Evolutionary conservation across 2,888 invertebrate genomes (phyloP), one percentile per base, ranked within the genome.

Genomic region (Mayetiola destructor): DNA sequence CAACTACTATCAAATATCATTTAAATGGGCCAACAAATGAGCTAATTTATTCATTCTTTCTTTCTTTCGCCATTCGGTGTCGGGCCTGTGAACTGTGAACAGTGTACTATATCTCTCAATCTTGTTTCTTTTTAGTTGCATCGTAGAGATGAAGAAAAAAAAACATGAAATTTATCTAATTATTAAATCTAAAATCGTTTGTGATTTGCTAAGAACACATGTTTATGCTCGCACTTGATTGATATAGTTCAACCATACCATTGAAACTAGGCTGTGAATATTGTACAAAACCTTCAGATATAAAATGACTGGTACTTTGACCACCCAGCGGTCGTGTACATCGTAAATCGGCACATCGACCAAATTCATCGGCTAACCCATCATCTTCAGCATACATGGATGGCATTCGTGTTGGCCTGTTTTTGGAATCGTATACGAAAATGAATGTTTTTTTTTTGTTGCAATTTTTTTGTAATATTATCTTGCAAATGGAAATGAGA

Each of bases 351-450:
- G 64, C 63, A 53, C 64, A 59, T 59, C 65, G 61, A 20, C 62
- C 59, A 60, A 68, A 68, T 48, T 62, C 60, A n/a, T 61, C 61
- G 18, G 48, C 58, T 59, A 69, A 65, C 59, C 70, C 72, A 56
- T 73, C 73, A 63, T 73, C 73, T 62, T 73, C 73, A 59, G 72
- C 72, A 61, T 73, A 73, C 73, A 73, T 73, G 39, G 73, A 72
- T 62, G 73, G 73, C 35, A 73, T 72, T 63, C 73, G 67, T 54
- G 70, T 71, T 35, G 73, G 72, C 64, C 73, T 73, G 61, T 37
- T 52, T 10, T 2, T 6, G 23, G n/a, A 57, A 10, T 10, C n/a
- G n/a, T 8, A 12, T 37, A 10, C 16, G 18, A 59, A 60, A 36
- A 27, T 37, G 54, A 57, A 60, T 37, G 20, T 36, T 42, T 8